Conservation (phyloP, 2,888 invertebrate species). For the Calameuta filiformis region DNA sequence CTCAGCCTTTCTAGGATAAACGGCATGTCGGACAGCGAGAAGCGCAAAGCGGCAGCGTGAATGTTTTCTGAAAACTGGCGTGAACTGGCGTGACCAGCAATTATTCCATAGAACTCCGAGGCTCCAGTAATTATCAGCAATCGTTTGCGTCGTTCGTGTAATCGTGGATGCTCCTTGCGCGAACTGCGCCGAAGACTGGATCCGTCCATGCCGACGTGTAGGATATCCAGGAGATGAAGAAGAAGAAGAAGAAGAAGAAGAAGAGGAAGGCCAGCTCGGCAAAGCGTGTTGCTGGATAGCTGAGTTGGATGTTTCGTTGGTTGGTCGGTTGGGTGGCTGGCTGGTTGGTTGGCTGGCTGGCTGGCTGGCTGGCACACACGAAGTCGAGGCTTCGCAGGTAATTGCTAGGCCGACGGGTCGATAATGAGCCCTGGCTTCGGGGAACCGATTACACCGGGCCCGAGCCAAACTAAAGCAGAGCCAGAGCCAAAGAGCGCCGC, state of each 20-base stretch:
- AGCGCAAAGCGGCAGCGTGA: not conserved
- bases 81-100: conserved; percentile 53
- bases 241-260: conserved; percentile 2
- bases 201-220: conserved; percentile 9
- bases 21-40: not conserved
- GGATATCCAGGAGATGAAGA: not conserved
- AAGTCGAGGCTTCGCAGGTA: conserved; percentile 64
- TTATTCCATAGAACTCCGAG: conserved; percentile 41
- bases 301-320: conserved; percentile 4
- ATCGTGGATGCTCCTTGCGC: conserved; percentile 24
- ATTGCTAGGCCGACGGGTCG: conserved; percentile 67
- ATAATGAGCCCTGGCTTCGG: conserved; percentile 66
- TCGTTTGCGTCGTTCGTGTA: conserved; percentile 44
- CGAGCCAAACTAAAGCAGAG: conserved; percentile 58
- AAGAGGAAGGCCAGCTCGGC: not conserved
- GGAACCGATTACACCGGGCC: conserved; percentile 62
- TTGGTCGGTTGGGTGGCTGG: conserved; percentile 23
- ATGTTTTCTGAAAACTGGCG: conserved; percentile 51
- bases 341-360: conserved; percentile 22
- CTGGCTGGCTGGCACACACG: conserved; percentile 47
- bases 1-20: not conserved
- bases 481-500: conserved; percentile 29
- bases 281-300: not conserved
- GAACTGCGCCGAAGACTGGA: not conserved
- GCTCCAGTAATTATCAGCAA: conserved; percentile 38